Evolutionary conservation across 2,797 vertebrate species (phyloP).

Genomic region (Coregonus sp.): DNA sequence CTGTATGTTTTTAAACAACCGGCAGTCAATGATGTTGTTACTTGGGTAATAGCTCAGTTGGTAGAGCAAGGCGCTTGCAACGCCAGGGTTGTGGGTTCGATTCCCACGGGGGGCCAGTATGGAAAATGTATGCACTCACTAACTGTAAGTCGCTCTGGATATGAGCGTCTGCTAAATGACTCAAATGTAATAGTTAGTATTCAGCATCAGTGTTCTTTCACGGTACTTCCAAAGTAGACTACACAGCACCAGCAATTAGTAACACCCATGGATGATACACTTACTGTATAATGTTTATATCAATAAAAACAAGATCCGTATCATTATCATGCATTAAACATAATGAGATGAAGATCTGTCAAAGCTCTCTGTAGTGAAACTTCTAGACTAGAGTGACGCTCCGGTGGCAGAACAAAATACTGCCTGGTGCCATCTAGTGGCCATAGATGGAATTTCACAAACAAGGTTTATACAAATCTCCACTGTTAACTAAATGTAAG

Average conservation of each 20-base stretch:
- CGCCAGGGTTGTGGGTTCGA: too few relatives aligned
- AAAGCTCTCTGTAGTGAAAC: neutral
- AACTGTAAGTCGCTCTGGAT: too few relatives aligned
- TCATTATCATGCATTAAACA: neutral
- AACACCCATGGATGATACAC: neutral
- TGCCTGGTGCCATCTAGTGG: constrained; percentile 2
- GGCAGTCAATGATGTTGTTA: neutral
- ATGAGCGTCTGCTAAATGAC: too few relatives aligned
- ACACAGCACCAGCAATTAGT: neutral
- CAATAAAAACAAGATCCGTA: neutral
- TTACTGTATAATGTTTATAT: neutral
- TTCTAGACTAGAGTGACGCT: neutral
- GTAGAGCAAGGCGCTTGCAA: too few relatives aligned
- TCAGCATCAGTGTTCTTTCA: neutral
- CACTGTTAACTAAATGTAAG: too few relatives aligned
- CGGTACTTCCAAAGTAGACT: neutral
- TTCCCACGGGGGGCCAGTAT: too few relatives aligned
- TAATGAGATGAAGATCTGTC: neutral
- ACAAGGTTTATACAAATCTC: too few relatives aligned
- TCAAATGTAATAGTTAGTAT: neutral
- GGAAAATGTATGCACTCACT: too few relatives aligned
- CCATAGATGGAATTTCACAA: neutral
- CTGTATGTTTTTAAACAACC: neutral
- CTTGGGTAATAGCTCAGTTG: neutral
- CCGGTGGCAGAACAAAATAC: neutral